Evolutionary conservation across 2,113 vertebrate genomes (phyloP), one percentile per base, ranked within the genome.

Genomic region (Clarias gariepinus): DNA sequence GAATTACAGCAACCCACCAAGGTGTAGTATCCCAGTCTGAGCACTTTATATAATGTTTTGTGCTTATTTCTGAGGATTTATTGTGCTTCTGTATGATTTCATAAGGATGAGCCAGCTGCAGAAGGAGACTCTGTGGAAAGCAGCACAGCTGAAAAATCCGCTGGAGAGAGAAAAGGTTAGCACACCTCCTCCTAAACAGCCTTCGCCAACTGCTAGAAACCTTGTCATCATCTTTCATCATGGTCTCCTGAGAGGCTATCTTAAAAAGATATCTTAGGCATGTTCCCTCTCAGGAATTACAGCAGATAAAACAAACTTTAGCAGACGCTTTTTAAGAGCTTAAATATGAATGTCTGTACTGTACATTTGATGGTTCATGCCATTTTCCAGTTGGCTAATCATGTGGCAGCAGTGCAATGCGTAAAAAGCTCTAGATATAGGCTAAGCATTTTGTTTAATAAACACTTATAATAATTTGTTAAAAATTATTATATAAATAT

Each of bases 51-150:
- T 74, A 3, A 53, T 28, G 13, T 13, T 84, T 21, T 52, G 55
- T 23, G 16, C 57, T n/a, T 2, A 13, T 73, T 73, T 52, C n/a
- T 47, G 11, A 19, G 1, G 8, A 30, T 63, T 85, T 33, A 53
- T 36, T 18, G 21, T 83, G 1, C 1, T 21, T 66, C 57, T 82
- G 8, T 77, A n/a, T 76, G 8, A 57, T 81, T 73, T 84, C 16
- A 71, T 81, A 25, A 90, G 89, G 93, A 93, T 91, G 96, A 91
- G 92, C 94, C 76, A 6, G 86, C 88, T 90, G 84, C 33, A 60
- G 91, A 92, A 87, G 96, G 95, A 36, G 96, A 95, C 90, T 93
- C 94, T 18, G 93, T 96, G 83, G 96, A 96, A 95, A 97, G 95
- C 93, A 95, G 94, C 90, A 95, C 95, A 1, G 94, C 96, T 89